phyloP scores from a whole-genome alignment of 92 coral and sea anemone genomes.

The Metridium senile region DNA sequence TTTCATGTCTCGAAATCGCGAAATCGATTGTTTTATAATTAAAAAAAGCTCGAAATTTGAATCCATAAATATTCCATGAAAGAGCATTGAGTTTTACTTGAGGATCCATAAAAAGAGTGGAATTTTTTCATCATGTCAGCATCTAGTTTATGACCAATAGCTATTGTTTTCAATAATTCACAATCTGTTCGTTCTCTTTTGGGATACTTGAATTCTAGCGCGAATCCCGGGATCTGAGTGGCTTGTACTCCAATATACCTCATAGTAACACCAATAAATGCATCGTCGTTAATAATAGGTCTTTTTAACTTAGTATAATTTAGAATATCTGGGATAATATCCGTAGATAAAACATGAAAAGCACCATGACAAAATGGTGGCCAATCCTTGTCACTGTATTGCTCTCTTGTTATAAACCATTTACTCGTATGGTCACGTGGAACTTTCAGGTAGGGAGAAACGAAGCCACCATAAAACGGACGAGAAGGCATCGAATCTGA shows the following conservation, averaged over 20 bases:
- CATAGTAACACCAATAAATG: not conserved
- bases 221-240: not conserved
- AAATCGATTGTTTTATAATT: not conserved
- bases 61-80: not conserved
- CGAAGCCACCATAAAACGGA: not conserved
- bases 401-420: not conserved
- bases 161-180: not conserved
- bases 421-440: not conserved
- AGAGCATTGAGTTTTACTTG: not conserved
- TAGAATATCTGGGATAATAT: not conserved
- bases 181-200: not conserved
- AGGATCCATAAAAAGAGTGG: not conserved
- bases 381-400: not conserved
- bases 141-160: not conserved
- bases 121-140: not conserved
- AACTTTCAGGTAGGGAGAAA: not conserved
- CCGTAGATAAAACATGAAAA: not conserved
- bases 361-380: constrained; percentile 2
- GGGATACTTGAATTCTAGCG: not conserved
- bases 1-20: too few relatives aligned
- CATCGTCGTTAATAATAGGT: not conserved
- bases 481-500: not conserved
- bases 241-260: not conserved
- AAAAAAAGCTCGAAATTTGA: not conserved
- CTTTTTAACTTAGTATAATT: not conserved